Percentiles rank a stretch among this genome's conserved stretches.
Conservation (phyloP, 2,113 vertebrate species). For the Arvicanthis niloticus region DNA sequence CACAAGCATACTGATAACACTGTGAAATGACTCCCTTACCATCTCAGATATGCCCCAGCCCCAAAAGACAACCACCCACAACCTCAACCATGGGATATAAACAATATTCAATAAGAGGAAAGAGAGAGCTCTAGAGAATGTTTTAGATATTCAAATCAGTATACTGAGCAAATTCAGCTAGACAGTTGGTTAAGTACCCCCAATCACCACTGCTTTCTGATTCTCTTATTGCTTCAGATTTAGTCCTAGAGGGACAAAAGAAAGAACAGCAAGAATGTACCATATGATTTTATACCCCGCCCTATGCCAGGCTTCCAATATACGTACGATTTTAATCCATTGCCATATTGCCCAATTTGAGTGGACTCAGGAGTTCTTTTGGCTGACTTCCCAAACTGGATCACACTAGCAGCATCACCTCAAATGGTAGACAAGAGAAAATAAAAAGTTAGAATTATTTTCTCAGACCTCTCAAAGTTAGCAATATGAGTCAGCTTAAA, state of each 20-base stretch:
- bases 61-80: neutral
- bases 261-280: neutral
- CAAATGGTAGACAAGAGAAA: slow-evolving; percentile 59
- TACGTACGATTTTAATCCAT: slow-evolving; percentile 99
- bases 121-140: neutral
- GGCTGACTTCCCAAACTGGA: slow-evolving; percentile 98
- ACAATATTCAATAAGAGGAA: neutral
- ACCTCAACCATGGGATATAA: neutral
- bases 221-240: neutral
- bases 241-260: neutral
- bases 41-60: neutral
- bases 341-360: slow-evolving; percentile 99
- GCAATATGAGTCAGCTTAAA: slow-evolving; percentile 40
- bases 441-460: slow-evolving; percentile 41
- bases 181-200: neutral
- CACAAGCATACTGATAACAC: neutral
- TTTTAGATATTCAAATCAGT: slow-evolving; percentile 3
- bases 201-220: neutral
- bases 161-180: neutral
- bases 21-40: neutral
- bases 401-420: slow-evolving; percentile 98
- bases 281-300: neutral
- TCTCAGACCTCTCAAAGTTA: neutral
- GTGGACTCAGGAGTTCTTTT: slow-evolving; percentile 97
- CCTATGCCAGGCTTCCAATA: slow-evolving; percentile 52